A percentile compares a stretch with the other conserved stretches of the same genome.
These are phyloP conservation scores for Channa striata DNA, from an alignment of 2,797 vertebrate genomes.

Conservation along the genomic window DNA sequence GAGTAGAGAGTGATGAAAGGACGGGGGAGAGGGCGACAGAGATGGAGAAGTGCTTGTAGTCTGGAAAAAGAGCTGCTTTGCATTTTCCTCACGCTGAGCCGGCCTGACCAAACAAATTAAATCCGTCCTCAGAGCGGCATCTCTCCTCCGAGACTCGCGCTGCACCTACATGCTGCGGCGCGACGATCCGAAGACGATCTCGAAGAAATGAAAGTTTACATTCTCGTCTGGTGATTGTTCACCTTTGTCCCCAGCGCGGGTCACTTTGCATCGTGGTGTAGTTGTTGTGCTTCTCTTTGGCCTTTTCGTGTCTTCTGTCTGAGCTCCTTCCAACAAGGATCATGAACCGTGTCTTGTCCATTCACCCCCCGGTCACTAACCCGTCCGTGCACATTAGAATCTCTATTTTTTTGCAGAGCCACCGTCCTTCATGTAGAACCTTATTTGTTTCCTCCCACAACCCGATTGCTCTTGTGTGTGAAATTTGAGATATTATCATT, in stretches of 20 bases:
- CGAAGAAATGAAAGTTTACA: too few relatives aligned
- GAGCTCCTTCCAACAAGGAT: too few relatives aligned
- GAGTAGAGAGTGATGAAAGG: conserved; percentile 30
- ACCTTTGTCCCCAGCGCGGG: too few relatives aligned
- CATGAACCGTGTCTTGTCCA: too few relatives aligned
- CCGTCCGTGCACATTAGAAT: too few relatives aligned
- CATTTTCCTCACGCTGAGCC: conserved; percentile 51
- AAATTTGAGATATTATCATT: not conserved
- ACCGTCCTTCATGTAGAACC: not conserved
- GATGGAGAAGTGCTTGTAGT: conserved; percentile 32
- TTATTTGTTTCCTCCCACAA: not conserved
- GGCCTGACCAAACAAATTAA: conserved; percentile 52
- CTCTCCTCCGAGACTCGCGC: not conserved
- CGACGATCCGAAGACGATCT: too few relatives aligned
- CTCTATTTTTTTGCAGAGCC: too few relatives aligned
- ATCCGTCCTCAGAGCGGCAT: conserved; percentile 40
- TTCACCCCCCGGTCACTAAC: too few relatives aligned
- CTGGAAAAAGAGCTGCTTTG: conserved; percentile 39
- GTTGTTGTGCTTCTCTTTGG: too few relatives aligned
- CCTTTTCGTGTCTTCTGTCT: too few relatives aligned
- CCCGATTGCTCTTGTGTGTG: not conserved
- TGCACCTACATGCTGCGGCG: not conserved
- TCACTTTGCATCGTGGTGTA: too few relatives aligned
- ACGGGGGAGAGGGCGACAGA: conserved; percentile 22
- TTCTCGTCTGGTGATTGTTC: too few relatives aligned